phyloP scores from a whole-genome alignment of 2,113 vertebrate species.

The Nothoprocta perdicaria region DNA sequence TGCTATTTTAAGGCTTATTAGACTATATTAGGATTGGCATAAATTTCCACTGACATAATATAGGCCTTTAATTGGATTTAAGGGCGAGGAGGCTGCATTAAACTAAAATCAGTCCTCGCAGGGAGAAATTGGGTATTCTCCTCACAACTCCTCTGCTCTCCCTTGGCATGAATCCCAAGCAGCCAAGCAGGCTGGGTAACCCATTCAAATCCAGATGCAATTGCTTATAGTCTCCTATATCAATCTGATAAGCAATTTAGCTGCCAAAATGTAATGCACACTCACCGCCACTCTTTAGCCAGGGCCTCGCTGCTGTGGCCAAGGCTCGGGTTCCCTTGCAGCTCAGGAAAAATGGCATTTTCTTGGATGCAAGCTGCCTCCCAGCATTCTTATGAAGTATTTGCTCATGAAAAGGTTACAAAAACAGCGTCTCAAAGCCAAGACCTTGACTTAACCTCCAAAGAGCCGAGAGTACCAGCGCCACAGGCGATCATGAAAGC shows the following conservation, averaged over 20 bases:
- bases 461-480: slow-evolving; percentile 41
- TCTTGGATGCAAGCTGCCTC: not conserved
- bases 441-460: slow-evolving; percentile 59
- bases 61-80: slow-evolving; percentile 85
- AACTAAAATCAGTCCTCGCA: slow-evolving; percentile 72
- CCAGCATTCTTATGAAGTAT: not conserved
- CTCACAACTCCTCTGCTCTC: slow-evolving; percentile 65
- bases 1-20: slow-evolving; percentile 88
- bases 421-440: slow-evolving; percentile 54
- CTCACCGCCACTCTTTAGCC: not conserved
- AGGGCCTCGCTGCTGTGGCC: not conserved
- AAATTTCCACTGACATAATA: slow-evolving; percentile 86
- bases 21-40: slow-evolving; percentile 87
- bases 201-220: slow-evolving; percentile 73
- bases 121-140: slow-evolving; percentile 73
- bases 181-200: slow-evolving; percentile 59
- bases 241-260: slow-evolving; percentile 48
- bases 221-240: slow-evolving; percentile 52
- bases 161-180: slow-evolving; percentile 67
- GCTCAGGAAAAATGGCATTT: not conserved
- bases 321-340: not conserved
- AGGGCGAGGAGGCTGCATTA: slow-evolving; percentile 80
- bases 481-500: slow-evolving; percentile 51
- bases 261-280: not conserved
- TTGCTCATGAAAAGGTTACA: slow-evolving; percentile 8